Base-by-base conservation (phyloP, 2,888 invertebrate species). In the Orchesellides sinensis region DNA sequence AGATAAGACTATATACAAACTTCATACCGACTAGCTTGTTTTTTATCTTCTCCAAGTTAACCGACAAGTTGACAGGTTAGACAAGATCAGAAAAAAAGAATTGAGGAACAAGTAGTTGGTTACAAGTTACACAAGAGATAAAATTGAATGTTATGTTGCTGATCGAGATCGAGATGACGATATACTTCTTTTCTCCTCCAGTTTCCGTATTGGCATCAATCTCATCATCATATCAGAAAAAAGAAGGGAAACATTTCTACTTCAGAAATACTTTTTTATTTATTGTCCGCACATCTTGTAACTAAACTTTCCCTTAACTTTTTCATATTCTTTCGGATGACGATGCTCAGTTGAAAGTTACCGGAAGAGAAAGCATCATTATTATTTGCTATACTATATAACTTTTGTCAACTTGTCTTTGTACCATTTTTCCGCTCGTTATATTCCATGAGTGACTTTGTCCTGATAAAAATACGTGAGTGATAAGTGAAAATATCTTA, bases 181-280 rank as follows among this genome's bases (percentile, higher is more conserved):
- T 40, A 14, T n/a, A 40, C 40, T 40, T 40, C n/a, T 40, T 40
- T 40, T 8, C 40, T 40, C 40, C 32, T 32, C 5, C 10, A 32
- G 32, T 32, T 40, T 40, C 40, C 40, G 40, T 40, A 10, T 14
- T 32, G 32, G 10, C 40, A 40, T 40, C 40, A 5, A 14, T 1
- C 40, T n/a, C n/a, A 40, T 40, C 40, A 14, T 14, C n/a, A 14
- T 40, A 40, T 40, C n/a, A 40, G 40, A 10, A 10, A 32, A n/a
- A 10, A 32, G 32, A 32, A 40, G 40, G n/a, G 40, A 40, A n/a
- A n/a, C 40, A 40, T n/a, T n/a, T n/a, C n/a, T n/a, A n/a, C n/a
- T n/a, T 40, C 40, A 40, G n/a, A 40, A n/a, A 40, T 40, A 40
- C n/a, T n/a, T n/a, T 40, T 32, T 49, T 49, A 49, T 49, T 49